Evolutionary conservation across 1,140 invertebrate species (phyloP), one percentile per base, ranked within the genome.

Genomic region (Drosophila pectinifera): DNA sequence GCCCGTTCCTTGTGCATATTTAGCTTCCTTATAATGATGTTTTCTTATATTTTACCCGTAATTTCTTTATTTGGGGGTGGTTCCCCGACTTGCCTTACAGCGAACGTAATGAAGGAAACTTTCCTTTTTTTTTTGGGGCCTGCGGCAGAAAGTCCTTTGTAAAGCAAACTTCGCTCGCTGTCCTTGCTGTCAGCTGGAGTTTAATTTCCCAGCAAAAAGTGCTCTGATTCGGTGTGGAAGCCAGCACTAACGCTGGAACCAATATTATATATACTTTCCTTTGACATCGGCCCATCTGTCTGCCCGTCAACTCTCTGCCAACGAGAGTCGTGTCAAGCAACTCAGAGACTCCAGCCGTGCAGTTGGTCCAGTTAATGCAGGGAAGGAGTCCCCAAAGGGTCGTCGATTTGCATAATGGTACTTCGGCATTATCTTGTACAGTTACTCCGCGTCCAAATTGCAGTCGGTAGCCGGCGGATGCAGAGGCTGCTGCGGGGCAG

Each of bases 371-470:
- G 36, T 28, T 46, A 65, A 65, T 28, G 13, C 59, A 42, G 28
- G 51, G 24, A 16, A 16, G 58, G 36, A 55, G 51, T 28, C 28
- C 39, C 58, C 58, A 55, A 64, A 75, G 69, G 72, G 53, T 58
- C 57, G 82, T 67, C 78, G 78, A 85, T 85, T 80, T 88, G 83
- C 83, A 76, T 88, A 88, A 88, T 88, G 74, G 88, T 82, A 86
- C 81, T 70, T 55, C 74, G 31, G 78, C 49, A 62, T 63, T 73
- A 85, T 76, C 54, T 73, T 49, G 81, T 64, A 83, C 82, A 82
- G 82, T 86, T 88, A 86, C 57, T 61, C 11, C 24, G 49, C 77
- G 31, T 46, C 16, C 24, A 64, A 79, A 78, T 65, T 53, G 76
- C 64, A 63, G 56, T 59, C 26, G 39, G 53, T 58, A 58, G 73